Percentiles rank a stretch among this genome's conserved stretches.
These are phyloP conservation scores for Leptocoma aspasia DNA, from an alignment of 2,113 vertebrate species.

Conservation along the genomic window DNA sequence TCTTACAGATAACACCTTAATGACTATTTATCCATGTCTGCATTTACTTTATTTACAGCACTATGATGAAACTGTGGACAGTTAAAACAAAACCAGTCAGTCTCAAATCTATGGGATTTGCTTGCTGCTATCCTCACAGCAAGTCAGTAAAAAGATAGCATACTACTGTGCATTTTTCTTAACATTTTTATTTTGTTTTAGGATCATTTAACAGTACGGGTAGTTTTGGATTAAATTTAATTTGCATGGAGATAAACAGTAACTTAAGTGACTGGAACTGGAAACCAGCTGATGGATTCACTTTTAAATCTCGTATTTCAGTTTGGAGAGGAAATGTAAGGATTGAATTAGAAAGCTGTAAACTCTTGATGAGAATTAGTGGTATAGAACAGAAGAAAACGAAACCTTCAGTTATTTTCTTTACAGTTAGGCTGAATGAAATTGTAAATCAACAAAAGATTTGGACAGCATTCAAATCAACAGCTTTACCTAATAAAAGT, in stretches of 20 bases:
- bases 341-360: slow-evolving; percentile 37
- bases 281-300: slow-evolving; percentile 17
- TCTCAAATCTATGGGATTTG: not conserved
- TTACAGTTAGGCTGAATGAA: slow-evolving; percentile 50
- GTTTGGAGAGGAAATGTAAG: slow-evolving; percentile 13
- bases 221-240: slow-evolving; percentile 55
- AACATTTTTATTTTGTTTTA: slow-evolving; percentile 28
- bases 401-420: slow-evolving; percentile 39
- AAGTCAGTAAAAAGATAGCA: not conserved
- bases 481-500: slow-evolving; percentile 72
- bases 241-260: slow-evolving; percentile 40
- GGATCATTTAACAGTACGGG: slow-evolving; percentile 22
- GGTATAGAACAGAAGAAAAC: slow-evolving; percentile 44
- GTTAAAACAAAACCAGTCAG: not conserved
- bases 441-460: slow-evolving; percentile 59
- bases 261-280: slow-evolving; percentile 16
- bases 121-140: not conserved
- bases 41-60: not conserved
- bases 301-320: slow-evolving; percentile 6
- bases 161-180: slow-evolving; percentile 2
- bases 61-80: not conserved
- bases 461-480: slow-evolving; percentile 41
- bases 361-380: slow-evolving; percentile 45
- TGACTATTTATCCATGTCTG: not conserved
- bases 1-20: not conserved